A percentile compares a stretch with the other conserved stretches of the same genome.
Conservation (phyloP, 2,888 invertebrate genomes). For the Crocallis elinguaria region DNA sequence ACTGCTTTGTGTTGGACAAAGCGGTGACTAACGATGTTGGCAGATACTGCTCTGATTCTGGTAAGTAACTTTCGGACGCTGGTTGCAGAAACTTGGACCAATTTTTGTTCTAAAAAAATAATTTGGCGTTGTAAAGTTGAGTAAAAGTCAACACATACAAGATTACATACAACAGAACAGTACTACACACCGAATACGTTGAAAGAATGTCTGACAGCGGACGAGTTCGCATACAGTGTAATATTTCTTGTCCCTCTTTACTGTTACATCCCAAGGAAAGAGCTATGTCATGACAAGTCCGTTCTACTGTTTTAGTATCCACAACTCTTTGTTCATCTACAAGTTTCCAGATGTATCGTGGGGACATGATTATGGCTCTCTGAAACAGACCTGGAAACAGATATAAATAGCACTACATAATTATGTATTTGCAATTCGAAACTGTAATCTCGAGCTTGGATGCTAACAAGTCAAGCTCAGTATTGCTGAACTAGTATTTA, state of each 20-base stretch:
- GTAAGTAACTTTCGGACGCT: conserved; percentile 86
- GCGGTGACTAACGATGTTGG: conserved; percentile 81
- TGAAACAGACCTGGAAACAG: conserved; percentile 85
- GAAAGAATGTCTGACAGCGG: conserved; percentile 85
- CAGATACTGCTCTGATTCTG: conserved; percentile 85
- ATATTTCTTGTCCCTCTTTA: conserved; percentile 77
- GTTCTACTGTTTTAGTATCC: conserved; percentile 63
- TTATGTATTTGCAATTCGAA: neutral
- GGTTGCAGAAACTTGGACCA: conserved; percentile 86
- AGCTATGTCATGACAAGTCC: conserved; percentile 84
- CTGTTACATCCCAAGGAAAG: conserved; percentile 80
- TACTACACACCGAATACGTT: conserved; percentile 70
- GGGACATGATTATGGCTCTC: conserved; percentile 88
- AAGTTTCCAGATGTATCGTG: conserved; percentile 72
- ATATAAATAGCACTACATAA: too few relatives aligned
- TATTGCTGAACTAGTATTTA: too few relatives aligned
- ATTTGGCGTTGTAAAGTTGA: neutral
- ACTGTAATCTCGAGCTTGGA: neutral
- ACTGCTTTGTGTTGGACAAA: conserved; percentile 77
- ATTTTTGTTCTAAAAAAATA: conserved; percentile 80
- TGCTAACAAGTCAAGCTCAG: conserved; percentile 2
- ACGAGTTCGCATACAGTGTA: conserved; percentile 87
- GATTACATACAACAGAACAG: too few relatives aligned
- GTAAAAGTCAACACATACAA: neutral
- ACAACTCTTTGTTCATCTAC: conserved; percentile 51